phyloP scores from a whole-genome alignment of 92 coral and sea anemone species.

The Actinostola sp. region DNA sequence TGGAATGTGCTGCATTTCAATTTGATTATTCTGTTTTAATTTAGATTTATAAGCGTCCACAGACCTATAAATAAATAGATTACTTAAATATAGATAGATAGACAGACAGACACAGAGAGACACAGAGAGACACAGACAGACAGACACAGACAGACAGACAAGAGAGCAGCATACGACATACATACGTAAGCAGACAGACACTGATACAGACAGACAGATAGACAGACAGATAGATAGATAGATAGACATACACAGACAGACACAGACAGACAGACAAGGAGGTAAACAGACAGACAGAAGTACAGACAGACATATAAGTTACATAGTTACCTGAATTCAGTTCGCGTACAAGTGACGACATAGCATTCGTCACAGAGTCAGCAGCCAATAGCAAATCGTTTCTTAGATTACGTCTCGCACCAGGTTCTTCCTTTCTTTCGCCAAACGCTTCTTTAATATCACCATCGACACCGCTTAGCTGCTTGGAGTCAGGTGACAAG shows the following conservation, averaged over 20 bases:
- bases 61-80: too few relatives aligned
- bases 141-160: too few relatives aligned
- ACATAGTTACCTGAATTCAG: conserved; percentile 89
- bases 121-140: too few relatives aligned
- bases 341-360: conserved; percentile 96
- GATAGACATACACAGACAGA: too few relatives aligned
- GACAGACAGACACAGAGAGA: too few relatives aligned
- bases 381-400: conserved; percentile 92
- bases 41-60: too few relatives aligned
- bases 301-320: not conserved
- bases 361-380: conserved; percentile 95
- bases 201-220: too few relatives aligned
- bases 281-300: not conserved
- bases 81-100: too few relatives aligned
- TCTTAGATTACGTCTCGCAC: conserved; percentile 76
- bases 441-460: conserved; percentile 88
- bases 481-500: conserved; percentile 60
- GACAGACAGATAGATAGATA: too few relatives aligned
- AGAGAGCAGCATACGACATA: not conserved
- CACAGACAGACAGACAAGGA: not conserved
- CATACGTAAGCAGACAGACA: not conserved
- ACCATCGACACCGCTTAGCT: conserved; percentile 89
- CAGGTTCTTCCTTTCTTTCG: conserved; percentile 46
- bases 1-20: too few relatives aligned
- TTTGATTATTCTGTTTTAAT: too few relatives aligned